Base-by-base conservation (phyloP, 2,113 vertebrate species). In the Platysternon megacephalum region DNA sequence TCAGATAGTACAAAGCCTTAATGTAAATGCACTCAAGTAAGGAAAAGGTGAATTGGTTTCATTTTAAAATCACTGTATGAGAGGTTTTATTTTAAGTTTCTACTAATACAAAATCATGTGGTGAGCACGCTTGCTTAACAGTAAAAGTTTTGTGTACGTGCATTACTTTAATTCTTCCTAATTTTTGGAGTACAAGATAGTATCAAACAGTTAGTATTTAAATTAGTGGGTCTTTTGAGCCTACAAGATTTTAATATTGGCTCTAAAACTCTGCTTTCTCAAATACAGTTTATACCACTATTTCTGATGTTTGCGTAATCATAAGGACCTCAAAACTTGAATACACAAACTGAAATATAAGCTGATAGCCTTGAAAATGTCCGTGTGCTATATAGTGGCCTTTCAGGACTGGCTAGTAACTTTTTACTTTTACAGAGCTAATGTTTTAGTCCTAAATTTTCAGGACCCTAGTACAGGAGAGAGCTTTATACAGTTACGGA, bases 401-500 rank as follows among this genome's bases (percentile, higher is more conserved):
- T 98, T 98, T 97, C 97, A 97, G 97, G 98, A 98, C 98, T 98
- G 97, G 98, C 98, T 97, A 96, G 88, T 97, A 98, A 98, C 95
- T 97, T 96, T 98, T 97, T 95, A 93, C 89, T 95, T 95, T 98
- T 98, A 98, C 98, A 98, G 96, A 98, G 97, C 97, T 98, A 95
- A 98, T 95, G 97, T 98, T 98, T 98, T 97, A 97, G 98, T 98
- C 98, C 98, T 98, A 97, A 91, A 97, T 98, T 98, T 98, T 98
- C 97, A 98, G 98, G 98, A 98, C 97, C 96, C 96, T 98, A 98
- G 96, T 97, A 96, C 93, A 94, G 96, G 96, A 98, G 97, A 98
- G 97, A 98, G 98, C 98, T 98, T 98, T 99, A 98, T 98, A 98
- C 97, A 97, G 98, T 98, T 97, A 98, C 97, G 95, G 98, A 98